Percentiles rank a stretch among this genome's conserved stretches.
phyloP scores from a whole-genome alignment of 2,797 vertebrate species.

The Sebastes trivittatus region DNA sequence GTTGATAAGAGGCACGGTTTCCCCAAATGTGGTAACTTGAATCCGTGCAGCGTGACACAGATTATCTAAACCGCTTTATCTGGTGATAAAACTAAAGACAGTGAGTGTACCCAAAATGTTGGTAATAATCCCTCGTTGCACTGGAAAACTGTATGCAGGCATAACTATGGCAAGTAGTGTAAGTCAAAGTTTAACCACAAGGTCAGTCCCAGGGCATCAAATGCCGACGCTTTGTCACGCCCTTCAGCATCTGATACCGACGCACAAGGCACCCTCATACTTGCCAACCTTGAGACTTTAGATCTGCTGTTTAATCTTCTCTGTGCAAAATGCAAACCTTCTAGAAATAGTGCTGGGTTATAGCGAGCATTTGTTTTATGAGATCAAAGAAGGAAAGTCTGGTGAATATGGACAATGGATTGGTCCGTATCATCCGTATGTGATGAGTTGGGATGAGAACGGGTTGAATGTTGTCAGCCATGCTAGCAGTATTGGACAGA shows the following conservation, averaged over 20 bases:
- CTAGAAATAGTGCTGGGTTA: not conserved
- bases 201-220: not conserved
- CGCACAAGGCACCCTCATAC: too few species aligned
- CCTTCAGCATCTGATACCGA: too few species aligned
- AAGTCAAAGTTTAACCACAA: not conserved
- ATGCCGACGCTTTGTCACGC: not conserved
- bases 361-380: slow-evolving; percentile 4
- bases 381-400: slow-evolving; percentile 40
- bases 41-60: accelerated
- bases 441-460: too few species aligned
- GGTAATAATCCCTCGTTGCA: not conserved
- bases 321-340: not conserved
- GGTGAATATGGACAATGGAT: slow-evolving; percentile 58
- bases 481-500: not conserved
- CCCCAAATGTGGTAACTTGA: not conserved
- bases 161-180: not conserved
- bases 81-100: not conserved
- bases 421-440: slow-evolving; percentile 18
- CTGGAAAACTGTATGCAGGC: not conserved
- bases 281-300: not conserved
- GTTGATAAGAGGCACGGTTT: not conserved
- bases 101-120: too few species aligned
- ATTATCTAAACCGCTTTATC: not conserved
- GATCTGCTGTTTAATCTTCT: not conserved
- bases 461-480: not conserved